Evolutionary conservation across 2,888 invertebrate species (phyloP), one percentile per base, ranked within the genome.

Genomic region (Oxystoma pomonae): DNA sequence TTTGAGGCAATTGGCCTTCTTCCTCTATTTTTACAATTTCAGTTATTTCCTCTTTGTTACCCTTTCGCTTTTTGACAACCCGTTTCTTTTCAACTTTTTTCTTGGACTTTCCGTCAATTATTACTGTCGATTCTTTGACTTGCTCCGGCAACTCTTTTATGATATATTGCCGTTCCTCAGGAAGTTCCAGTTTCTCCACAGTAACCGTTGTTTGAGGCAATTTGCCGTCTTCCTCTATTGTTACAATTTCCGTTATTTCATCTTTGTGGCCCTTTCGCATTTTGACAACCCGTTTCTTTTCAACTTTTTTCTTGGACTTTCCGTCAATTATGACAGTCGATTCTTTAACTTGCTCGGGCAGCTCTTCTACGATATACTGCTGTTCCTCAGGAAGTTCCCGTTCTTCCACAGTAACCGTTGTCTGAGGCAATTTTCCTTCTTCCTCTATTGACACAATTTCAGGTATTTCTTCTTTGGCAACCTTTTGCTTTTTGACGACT

Each of bases 11-110:
- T 64, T 65, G 60, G 18, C 67, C 71, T 64, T 68, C 65, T 61
- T 70, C 68, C 62, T 70, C 68, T 5, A 67, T 62, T 16, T 66
- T 66, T 19, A 68, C 60, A 19, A 77, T 77, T 69, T 77, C 74
- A 12, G 78, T 70, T 12, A 70, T 69, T 71, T 78, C 77, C 64
- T 73, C 72, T 68, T 76, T 76, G 55, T 73, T 64, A 65, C 75
- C 76, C 22, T 76, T 69, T 1, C 77, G 75, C 68, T 82, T 82
- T 65, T 81, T 82, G n/a, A 83, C 82, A 1, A 80, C 73, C 59
- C 80, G 78, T 2, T 81, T 82, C 65, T 78, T 81, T 1, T 80
- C 67, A 20, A 50, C 53, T 73, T 60, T 81, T 76, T 74, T 81
- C 75, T 69, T 81, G 62, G 65, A 71, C 74, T 80, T 75, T 64